phyloP scores from a whole-genome alignment of 1,140 invertebrate species.

The Oryctes rhinoceros region DNA sequence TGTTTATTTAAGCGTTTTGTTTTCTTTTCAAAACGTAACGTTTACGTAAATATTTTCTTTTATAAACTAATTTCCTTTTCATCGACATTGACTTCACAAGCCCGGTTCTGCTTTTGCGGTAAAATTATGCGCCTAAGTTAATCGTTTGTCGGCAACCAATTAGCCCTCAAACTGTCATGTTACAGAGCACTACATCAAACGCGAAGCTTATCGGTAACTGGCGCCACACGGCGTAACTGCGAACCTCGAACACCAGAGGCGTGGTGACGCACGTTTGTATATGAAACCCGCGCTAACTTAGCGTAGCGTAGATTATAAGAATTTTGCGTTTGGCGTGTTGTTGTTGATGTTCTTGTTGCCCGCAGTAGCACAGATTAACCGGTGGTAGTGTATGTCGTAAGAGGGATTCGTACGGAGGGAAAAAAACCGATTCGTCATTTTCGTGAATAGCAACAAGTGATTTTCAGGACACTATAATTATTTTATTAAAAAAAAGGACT shows the following conservation, averaged over 20 bases:
- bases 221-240: not conserved
- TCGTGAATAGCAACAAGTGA: constrained; percentile 32
- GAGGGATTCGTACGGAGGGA: not conserved
- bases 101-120: not conserved
- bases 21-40: too few species aligned
- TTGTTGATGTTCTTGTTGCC: not conserved
- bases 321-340: constrained; percentile 30
- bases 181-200: constrained; percentile 11
- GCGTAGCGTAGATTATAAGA: constrained; percentile 29
- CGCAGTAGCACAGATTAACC: constrained; percentile 11
- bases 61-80: too few species aligned
- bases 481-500: not conserved
- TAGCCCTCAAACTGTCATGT: not conserved
- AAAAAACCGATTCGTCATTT: not conserved
- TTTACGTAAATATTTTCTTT: too few species aligned
- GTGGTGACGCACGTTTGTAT: constrained; percentile 40
- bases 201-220: not conserved
- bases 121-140: not conserved
- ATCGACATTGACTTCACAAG: too few species aligned
- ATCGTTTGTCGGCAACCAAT: not conserved
- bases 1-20: too few species aligned
- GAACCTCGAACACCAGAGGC: constrained; percentile 18
- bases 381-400: constrained; percentile 19
- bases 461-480: not conserved
- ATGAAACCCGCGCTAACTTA: constrained; percentile 33